Evolutionary conservation across 2,888 invertebrate species (phyloP).

Genomic region (Pristionchus entomophagus): DNA sequence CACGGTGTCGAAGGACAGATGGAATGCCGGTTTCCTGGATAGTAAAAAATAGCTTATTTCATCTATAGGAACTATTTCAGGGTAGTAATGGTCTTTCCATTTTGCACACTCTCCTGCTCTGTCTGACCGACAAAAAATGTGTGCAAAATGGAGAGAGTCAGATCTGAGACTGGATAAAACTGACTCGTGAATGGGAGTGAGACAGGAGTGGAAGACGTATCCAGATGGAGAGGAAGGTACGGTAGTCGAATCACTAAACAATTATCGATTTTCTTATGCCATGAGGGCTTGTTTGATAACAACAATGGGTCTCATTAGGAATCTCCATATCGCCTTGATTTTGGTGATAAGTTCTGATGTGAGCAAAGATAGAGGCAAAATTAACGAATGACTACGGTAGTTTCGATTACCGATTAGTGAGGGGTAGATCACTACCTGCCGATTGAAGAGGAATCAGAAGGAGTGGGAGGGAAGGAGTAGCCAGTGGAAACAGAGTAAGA

Average conservation of each 20-base stretch:
- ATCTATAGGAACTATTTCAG: too few relatives aligned
- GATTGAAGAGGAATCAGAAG: not conserved
- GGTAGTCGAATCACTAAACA: too few relatives aligned
- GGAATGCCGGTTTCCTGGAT: too few relatives aligned
- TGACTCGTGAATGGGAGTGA: constrained; percentile 15
- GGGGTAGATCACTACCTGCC: not conserved
- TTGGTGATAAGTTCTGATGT: not conserved
- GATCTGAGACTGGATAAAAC: too few relatives aligned
- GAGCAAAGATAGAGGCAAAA: not conserved
- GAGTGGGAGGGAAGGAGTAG: not conserved
- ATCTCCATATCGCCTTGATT: not conserved
- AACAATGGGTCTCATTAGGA: not conserved
- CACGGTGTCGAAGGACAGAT: too few relatives aligned
- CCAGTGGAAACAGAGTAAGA: not conserved
- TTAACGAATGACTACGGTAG: not conserved
- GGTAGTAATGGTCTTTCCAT: too few relatives aligned
- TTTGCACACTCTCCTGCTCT: too few relatives aligned
- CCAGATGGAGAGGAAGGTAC: not conserved
- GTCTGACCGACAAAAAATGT: too few relatives aligned
- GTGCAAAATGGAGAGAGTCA: too few relatives aligned
- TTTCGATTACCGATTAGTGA: not conserved
- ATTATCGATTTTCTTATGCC: too few relatives aligned
- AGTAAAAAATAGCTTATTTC: too few relatives aligned
- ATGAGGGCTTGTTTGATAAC: too few relatives aligned
- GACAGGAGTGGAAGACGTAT: not conserved